Percentiles rank a stretch among this genome's conserved stretches.
These are phyloP conservation scores for Samia ricini DNA, from an alignment of 1,140 invertebrate genomes.

Conservation along the genomic window DNA sequence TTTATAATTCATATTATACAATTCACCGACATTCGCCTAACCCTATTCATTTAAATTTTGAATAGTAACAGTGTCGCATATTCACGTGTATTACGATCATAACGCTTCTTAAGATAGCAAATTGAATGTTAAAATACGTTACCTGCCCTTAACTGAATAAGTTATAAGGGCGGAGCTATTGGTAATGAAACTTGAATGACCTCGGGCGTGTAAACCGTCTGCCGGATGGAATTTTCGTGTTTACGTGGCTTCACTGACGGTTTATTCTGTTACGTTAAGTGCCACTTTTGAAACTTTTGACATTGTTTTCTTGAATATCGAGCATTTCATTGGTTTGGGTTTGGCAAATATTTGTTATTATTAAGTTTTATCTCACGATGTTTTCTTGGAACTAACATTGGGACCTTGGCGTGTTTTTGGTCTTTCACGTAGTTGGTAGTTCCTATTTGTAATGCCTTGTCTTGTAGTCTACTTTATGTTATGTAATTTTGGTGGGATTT, in stretches of 20 bases:
- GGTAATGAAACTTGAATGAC: constrained; percentile 75
- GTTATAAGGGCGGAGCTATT: constrained; percentile 67
- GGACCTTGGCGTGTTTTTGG: too few species aligned
- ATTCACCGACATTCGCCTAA: not conserved
- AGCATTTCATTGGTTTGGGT: constrained; percentile 12
- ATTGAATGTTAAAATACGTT: constrained; percentile 73
- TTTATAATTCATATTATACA: not conserved
- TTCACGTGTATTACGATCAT: constrained; percentile 1
- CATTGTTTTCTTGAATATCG: constrained; percentile 25
- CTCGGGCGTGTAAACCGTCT: constrained; percentile 48
- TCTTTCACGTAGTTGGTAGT: too few species aligned
- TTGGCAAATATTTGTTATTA: constrained; percentile 1
- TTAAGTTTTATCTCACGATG: too few species aligned
- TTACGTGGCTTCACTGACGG: constrained; percentile 44
- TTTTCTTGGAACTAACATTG: too few species aligned
- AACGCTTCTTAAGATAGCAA: constrained; percentile 60
- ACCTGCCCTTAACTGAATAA: constrained; percentile 72
- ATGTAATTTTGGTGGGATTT: too few species aligned
- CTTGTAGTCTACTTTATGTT: too few species aligned
- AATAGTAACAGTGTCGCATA: constrained; percentile 5
- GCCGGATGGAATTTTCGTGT: constrained; percentile 61
- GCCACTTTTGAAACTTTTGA: constrained; percentile 32
- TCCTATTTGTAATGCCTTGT: too few species aligned
- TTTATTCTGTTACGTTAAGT: constrained; percentile 56
- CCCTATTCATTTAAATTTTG: constrained; percentile 4